Percentiles rank a stretch among this genome's conserved stretches.
phyloP scores from a whole-genome alignment of 2,888 invertebrate genomes.

The Willowsia nigromaculata region DNA sequence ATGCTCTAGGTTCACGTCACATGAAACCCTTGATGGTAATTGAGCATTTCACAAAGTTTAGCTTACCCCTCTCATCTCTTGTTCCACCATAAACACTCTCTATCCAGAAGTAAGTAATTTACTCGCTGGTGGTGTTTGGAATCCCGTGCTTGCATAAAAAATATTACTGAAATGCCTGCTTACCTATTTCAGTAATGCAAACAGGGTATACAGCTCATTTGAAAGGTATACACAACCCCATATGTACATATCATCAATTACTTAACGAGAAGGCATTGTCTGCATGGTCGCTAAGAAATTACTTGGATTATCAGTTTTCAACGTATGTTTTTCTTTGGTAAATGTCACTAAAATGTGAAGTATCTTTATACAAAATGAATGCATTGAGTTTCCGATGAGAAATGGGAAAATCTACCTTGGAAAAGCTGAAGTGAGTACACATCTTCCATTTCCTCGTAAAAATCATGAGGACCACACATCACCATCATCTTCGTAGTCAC shows the following conservation, averaged over 20 bases:
- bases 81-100: not conserved
- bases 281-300: not conserved
- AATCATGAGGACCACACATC: not conserved
- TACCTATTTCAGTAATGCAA: no score
- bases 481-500: not conserved
- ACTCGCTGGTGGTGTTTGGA: not conserved
- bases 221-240: not conserved
- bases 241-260: not conserved
- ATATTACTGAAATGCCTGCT: not conserved
- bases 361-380: no score
- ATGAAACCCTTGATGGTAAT: conserved; percentile 12
- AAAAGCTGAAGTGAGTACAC: not conserved
- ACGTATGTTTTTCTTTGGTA: not conserved
- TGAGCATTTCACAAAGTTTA: conserved; percentile 11
- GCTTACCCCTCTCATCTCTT: not conserved
- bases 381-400: not conserved
- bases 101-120: not conserved
- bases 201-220: no score
- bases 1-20: conserved; percentile 20
- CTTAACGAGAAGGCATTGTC: not conserved
- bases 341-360: not conserved
- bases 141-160: not conserved
- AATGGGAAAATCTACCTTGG: not conserved
- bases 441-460: not conserved
- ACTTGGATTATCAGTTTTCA: not conserved